Percentiles rank a stretch among this genome's conserved stretches.
Conservation (phyloP, 92 coral and sea anemone species). For the Pocillopora grandis region DNA sequence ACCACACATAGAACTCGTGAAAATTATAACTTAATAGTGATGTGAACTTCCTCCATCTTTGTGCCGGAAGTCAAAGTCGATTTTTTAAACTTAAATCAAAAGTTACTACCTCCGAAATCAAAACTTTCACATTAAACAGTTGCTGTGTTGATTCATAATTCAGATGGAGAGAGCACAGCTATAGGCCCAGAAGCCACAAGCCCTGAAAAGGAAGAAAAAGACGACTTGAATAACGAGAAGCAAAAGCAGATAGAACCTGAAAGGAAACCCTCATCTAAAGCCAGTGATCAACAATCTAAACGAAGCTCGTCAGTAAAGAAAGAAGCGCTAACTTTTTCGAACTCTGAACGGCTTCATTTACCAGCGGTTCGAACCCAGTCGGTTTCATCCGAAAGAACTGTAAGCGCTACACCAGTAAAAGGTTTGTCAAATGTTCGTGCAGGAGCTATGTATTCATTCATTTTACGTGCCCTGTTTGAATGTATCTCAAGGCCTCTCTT, state of each 20-base stretch:
- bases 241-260: background rate
- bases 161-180: slow-evolving; percentile 82
- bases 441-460: too few relatives aligned
- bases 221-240: background rate
- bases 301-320: slow-evolving; percentile 9
- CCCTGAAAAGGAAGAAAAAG: slow-evolving; percentile 19
- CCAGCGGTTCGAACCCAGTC: slow-evolving; percentile 31
- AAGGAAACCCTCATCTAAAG: slow-evolving; percentile 23
- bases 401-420: slow-evolving; percentile 20
- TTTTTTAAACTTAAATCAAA: background rate
- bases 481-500: too few relatives aligned
- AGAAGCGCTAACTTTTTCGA: slow-evolving; percentile 31
- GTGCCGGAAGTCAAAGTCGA: too few relatives aligned
- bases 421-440: background rate
- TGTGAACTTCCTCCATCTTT: too few relatives aligned
- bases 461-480: background rate
- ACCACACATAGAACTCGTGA: too few relatives aligned
- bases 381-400: slow-evolving; percentile 11
- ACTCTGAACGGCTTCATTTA: slow-evolving; percentile 12
- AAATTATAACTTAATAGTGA: too few relatives aligned
- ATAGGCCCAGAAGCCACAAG: slow-evolving; percentile 59
- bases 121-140: background rate
- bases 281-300: slow-evolving; percentile 6
- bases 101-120: background rate
- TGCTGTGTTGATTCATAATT: background rate